Base-by-base conservation (phyloP, 2,888 invertebrate genomes). In the Cenopis cana region DNA sequence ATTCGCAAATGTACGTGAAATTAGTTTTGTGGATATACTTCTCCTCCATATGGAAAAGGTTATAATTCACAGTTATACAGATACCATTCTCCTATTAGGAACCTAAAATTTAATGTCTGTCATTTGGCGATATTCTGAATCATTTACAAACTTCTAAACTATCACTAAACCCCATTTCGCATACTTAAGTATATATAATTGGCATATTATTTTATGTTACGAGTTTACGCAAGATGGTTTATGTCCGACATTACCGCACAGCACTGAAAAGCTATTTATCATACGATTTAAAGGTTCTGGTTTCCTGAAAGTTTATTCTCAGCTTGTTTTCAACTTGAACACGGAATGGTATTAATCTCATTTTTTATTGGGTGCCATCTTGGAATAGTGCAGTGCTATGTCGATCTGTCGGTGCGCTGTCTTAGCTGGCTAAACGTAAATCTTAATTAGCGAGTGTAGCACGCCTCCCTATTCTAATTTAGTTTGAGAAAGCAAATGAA, bases 391-490 rank as follows among this genome's bases (percentile, higher is more conserved):
- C 55, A 56, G 46, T 49, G 61, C 71, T 49, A 61, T 67, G 66
- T 67, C 71, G 71, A 71, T 67, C 71, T 61, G 50, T 67, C 61
- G 55, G 54, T 66, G 52, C 52, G 52, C 61, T 55, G 59, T 60
- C 66, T 46, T 59, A n/a, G 66, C 55, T 17, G 14, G 46, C 56
- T 29, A 66, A 50, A 24, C 38, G 71, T 71, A 67, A 61, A 71
- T 71, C 71, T 71, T 67, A 67, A 71, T 71, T 71, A 71, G 71
- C 71, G 55, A 29, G 36, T 56, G 66, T 49, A 56, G 61, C 71
- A 67, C 67, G 71, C 71, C 60, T 67, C 71, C 61, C 71, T 66
- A 61, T 71, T 71, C 67, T 71, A 71, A 71, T 61, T 71, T 61
- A 50, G 61, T 66, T 49, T 55, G 50, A 50, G 46, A 60, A 60